phyloP scores from a whole-genome alignment of 2,797 vertebrate genomes.

The Acanthornis magna region DNA sequence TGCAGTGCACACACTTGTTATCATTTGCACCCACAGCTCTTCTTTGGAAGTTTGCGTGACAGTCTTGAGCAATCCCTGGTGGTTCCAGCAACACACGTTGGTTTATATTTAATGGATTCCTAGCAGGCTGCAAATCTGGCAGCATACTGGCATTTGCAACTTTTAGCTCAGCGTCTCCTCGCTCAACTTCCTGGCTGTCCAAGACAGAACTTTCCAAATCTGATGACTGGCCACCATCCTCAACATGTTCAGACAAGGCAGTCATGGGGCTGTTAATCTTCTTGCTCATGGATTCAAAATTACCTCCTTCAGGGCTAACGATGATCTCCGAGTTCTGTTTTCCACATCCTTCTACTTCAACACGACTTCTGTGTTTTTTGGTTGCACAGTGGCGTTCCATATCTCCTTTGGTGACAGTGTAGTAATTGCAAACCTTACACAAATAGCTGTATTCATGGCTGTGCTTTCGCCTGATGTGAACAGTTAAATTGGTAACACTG shows the following conservation, averaged over 20 bases:
- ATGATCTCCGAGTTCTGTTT: slow-evolving; percentile 71
- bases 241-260: slow-evolving; percentile 6
- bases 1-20: slow-evolving; percentile 84
- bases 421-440: slow-evolving; percentile 95
- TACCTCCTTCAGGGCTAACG: slow-evolving; percentile 63
- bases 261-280: background rate
- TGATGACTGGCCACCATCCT: background rate
- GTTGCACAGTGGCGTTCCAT: slow-evolving; percentile 98
- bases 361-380: slow-evolving; percentile 90
- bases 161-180: slow-evolving; percentile 12
- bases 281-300: slow-evolving; percentile 59
- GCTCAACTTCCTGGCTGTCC: slow-evolving; percentile 53
- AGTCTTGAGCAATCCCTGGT: slow-evolving; percentile 1
- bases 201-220: background rate
- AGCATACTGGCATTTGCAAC: slow-evolving; percentile 12
- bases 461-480: slow-evolving; percentile 95
- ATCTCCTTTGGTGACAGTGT: slow-evolving; percentile 97
- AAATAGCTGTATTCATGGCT: slow-evolving; percentile 95
- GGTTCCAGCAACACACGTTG: slow-evolving; percentile 12
- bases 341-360: slow-evolving; percentile 74
- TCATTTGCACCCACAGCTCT: background rate
- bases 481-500: slow-evolving; percentile 92
- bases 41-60: slow-evolving; percentile 30
- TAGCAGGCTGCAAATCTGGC: background rate
- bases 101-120: slow-evolving; percentile 14